phyloP scores from a whole-genome alignment of 1,140 invertebrate species.

The Leptopilina clavipes region DNA sequence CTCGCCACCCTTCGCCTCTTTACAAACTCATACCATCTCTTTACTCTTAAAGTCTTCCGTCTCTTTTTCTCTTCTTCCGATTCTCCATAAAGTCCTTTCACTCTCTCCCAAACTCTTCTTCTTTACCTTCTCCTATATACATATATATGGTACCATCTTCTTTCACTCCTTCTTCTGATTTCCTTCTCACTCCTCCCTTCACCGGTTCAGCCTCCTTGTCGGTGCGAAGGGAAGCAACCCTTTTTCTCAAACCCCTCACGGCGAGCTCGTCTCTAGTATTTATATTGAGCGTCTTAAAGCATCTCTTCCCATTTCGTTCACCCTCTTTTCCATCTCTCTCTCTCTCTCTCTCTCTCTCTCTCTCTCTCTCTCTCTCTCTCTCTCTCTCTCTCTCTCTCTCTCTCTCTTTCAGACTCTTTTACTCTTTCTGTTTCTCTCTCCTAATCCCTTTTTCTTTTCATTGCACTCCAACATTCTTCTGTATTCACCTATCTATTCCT shows the following conservation, averaged over 20 bases:
- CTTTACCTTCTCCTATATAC: slow-evolving; percentile 33
- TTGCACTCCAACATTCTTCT: neutral
- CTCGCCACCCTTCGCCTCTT: slow-evolving; percentile 50
- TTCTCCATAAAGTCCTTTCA: slow-evolving; percentile 22
- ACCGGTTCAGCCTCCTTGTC: slow-evolving; percentile 55
- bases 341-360: slow-evolving; percentile 16
- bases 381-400: slow-evolving; percentile 34
- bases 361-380: slow-evolving; percentile 34
- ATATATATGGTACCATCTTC: slow-evolving; percentile 34
- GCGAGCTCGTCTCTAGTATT: slow-evolving; percentile 70
- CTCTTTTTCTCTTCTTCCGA: slow-evolving; percentile 50
- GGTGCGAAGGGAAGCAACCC: slow-evolving; percentile 73
- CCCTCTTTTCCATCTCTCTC: slow-evolving; percentile 43
- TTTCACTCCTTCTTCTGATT: slow-evolving; percentile 35
- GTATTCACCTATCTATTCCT: neutral
- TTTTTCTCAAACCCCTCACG: slow-evolving; percentile 69
- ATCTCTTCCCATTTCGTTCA: slow-evolving; percentile 63
- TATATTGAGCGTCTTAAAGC: slow-evolving; percentile 76
- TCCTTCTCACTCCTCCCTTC: slow-evolving; percentile 36
- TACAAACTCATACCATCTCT: slow-evolving; percentile 41
- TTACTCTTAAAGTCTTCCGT: slow-evolving; percentile 47
- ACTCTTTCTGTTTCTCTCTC: slow-evolving; percentile 36
- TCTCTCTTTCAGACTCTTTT: slow-evolving; percentile 33
- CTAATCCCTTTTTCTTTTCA: slow-evolving; percentile 21
- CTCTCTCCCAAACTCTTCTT: slow-evolving; percentile 35